phyloP scores from a whole-genome alignment of 1,140 invertebrate species.

The Pseudomyrmex gracilis region DNA sequence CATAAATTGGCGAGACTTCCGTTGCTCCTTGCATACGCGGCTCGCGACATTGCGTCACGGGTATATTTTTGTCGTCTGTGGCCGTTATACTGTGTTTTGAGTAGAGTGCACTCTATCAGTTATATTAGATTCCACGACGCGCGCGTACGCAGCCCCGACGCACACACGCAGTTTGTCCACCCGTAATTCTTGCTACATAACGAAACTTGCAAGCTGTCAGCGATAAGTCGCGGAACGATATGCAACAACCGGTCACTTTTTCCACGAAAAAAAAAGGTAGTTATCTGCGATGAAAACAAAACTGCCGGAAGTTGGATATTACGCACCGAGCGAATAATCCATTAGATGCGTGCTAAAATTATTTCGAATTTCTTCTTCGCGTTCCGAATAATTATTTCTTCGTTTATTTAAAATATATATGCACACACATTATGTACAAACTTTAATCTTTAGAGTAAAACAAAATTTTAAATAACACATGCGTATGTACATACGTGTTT shows the following conservation, averaged over 20 bases:
- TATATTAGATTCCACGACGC: conserved; percentile 68
- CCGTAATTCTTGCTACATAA: conserved; percentile 31
- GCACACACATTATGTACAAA: no score
- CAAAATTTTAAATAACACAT: no score
- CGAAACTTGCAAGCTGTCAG: conserved; percentile 70
- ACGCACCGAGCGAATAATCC: no score
- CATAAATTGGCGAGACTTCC: conserved; percentile 11
- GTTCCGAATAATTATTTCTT: background rate
- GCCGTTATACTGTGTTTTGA: conserved; percentile 45
- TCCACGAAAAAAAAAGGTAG: conserved; percentile 32
- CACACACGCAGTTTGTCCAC: background rate
- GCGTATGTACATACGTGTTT: no score
- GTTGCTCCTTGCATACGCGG: conserved; percentile 35
- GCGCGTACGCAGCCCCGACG: conserved; percentile 50
- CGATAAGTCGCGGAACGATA: conserved; percentile 61
- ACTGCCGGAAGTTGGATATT: conserved; percentile 26
- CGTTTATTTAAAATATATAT: background rate
- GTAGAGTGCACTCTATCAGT: conserved; percentile 53
- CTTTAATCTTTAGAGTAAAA: no score
- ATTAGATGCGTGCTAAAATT: background rate
- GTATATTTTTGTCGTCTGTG: conserved; percentile 33
- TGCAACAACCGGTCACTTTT: conserved; percentile 14
- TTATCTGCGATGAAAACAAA: conserved; percentile 32
- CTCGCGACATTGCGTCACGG: conserved; percentile 52
- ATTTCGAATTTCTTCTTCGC: background rate